Evolutionary conservation across 2,888 invertebrate species (phyloP).

Genomic region (Bombyx huttoni): DNA sequence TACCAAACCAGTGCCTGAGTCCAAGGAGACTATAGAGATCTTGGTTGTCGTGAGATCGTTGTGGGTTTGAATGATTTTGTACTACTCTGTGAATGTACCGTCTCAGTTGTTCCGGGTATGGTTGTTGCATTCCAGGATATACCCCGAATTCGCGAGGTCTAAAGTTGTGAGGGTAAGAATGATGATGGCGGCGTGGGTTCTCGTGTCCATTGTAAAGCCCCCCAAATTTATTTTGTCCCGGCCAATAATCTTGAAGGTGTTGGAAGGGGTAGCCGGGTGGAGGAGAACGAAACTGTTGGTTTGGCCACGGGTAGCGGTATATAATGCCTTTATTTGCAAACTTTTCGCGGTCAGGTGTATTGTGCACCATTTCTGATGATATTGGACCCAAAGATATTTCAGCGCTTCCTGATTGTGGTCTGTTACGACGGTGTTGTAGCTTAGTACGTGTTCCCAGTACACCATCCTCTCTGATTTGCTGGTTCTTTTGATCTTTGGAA

Average conservation of each 20-base stretch:
- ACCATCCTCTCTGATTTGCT: conserved; percentile 39
- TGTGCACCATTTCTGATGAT: conserved; percentile 12
- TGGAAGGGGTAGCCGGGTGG: conserved; percentile 59
- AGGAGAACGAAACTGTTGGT: conserved; percentile 43
- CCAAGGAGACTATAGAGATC: conserved; percentile 61
- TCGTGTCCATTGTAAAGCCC: conserved; percentile 55
- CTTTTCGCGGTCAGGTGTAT: conserved; percentile 13
- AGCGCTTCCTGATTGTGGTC: conserved; percentile 33
- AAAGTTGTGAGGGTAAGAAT: conserved; percentile 51
- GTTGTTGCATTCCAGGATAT: conserved; percentile 29
- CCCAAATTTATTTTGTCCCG: conserved; percentile 43
- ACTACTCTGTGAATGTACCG: conserved; percentile 38
- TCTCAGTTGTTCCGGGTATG: conserved; percentile 36
- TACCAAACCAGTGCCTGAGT: conserved; percentile 63
- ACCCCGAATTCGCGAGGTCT: conserved; percentile 34
- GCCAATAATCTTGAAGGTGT: conserved; percentile 63
- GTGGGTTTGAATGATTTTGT: conserved; percentile 34
- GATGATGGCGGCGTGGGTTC: conserved; percentile 60
- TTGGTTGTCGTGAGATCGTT: conserved; percentile 42
- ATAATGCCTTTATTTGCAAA: conserved; percentile 35
- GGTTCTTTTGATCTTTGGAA: conserved; percentile 48
- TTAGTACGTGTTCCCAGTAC: conserved; percentile 60
- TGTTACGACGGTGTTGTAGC: conserved; percentile 54
- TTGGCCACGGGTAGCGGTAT: conserved; percentile 57
- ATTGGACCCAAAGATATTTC: conserved; percentile 14